phyloP scores from a whole-genome alignment of 1,140 invertebrate genomes.

The Drosophila carrolli region DNA sequence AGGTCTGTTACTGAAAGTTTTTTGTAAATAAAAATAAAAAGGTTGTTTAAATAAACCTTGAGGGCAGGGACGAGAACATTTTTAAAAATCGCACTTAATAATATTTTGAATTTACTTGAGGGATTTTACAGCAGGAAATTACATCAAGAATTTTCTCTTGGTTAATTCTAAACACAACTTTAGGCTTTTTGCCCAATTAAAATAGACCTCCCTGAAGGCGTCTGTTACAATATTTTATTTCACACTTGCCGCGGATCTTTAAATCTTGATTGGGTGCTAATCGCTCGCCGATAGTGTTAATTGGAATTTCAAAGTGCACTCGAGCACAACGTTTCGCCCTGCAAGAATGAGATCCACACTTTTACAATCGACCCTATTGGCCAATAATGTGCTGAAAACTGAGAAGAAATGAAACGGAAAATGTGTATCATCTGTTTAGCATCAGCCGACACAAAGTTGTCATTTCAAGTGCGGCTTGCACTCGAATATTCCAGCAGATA shows the following conservation, averaged over 20 bases:
- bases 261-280: slow-evolving; percentile 57
- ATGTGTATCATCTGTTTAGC: slow-evolving; percentile 61
- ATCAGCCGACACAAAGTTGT: slow-evolving; percentile 78
- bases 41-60: no score
- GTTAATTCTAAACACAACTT: background rate
- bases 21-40: no score
- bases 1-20: no score
- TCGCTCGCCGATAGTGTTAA: slow-evolving; percentile 55
- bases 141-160: background rate
- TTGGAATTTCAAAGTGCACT: slow-evolving; percentile 58
- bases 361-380: slow-evolving; percentile 21
- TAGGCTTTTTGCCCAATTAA: slow-evolving; percentile 6
- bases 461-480: slow-evolving; percentile 78
- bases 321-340: slow-evolving; percentile 23
- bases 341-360: slow-evolving; percentile 34
- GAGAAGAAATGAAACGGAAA: slow-evolving; percentile 20
- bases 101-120: no score
- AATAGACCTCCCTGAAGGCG: slow-evolving; percentile 38
- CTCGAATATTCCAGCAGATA: slow-evolving; percentile 24
- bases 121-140: no score
- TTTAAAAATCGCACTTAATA: no score
- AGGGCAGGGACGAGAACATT: no score
- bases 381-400: slow-evolving; percentile 58
- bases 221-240: slow-evolving; percentile 27
- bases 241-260: slow-evolving; percentile 32